Conservation (phyloP, 2,888 invertebrate genomes). For the Laothoe populi region DNA sequence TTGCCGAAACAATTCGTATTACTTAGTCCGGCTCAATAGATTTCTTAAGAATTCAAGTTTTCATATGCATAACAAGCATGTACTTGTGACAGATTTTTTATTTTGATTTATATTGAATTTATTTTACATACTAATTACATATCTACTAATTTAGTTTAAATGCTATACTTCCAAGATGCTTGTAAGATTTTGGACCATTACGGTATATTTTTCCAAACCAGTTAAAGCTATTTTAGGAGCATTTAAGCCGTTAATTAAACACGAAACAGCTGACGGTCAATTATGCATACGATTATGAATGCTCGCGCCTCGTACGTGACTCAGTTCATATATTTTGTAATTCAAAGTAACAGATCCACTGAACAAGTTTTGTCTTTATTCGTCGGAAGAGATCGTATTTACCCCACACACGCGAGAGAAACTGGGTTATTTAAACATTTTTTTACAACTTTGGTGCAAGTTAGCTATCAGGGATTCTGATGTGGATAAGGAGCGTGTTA, state of each 20-base stretch:
- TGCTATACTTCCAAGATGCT: neutral
- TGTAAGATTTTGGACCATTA: neutral
- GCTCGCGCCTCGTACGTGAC: neutral
- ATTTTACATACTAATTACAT: no score
- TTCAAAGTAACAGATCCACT: neutral
- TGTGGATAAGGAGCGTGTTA: conserved; percentile 66
- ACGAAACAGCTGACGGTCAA: neutral
- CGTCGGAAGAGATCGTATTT: conserved; percentile 8
- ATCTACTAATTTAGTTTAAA: no score
- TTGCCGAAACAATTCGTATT: conserved; percentile 68
- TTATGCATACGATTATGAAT: conserved; percentile 11
- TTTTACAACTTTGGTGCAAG: conserved; percentile 37
- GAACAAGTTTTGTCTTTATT: neutral
- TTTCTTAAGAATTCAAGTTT: neutral
- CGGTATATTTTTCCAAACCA: neutral
- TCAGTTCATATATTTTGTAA: conserved; percentile 4
- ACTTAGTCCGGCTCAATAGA: conserved; percentile 39
- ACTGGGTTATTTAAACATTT: conserved; percentile 30
- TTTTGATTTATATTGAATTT: neutral
- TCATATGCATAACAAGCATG: neutral
- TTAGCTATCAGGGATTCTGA: conserved; percentile 54
- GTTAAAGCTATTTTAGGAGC: neutral
- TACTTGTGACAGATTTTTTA: neutral
- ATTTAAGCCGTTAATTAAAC: neutral
- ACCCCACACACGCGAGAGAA: conserved; percentile 11